Evolutionary conservation across 2,113 vertebrate genomes (phyloP), one percentile per base, ranked within the genome.

Genomic region (Monopterus albus): DNA sequence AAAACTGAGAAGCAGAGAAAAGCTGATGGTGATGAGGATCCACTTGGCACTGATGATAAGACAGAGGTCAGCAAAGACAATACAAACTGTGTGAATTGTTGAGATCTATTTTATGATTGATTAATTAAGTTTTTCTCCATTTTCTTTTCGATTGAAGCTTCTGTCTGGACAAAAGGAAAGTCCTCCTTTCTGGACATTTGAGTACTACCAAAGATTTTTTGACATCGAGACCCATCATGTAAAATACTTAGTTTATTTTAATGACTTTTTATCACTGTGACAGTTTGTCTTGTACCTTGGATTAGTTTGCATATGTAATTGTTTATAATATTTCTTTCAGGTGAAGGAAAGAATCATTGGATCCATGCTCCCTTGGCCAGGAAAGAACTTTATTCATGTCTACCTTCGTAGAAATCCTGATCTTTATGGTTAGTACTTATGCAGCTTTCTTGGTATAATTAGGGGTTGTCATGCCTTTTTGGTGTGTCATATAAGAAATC

Each of bases 141-240:
- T 26, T 20, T 15, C 11, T 72, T 60, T 59, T 43, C 69, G 0
- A 7, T 57, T 66, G 1, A 26, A 99, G 97, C 92, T 99, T 77
- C 95, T 98, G 72, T 93, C 95, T 10, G 95, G 94, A 62, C 91
- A 96, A 85, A 97, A 94, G 93, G 96, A 96, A 92, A 95, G 84
- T 82, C 92, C 92, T 29, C 95, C 97, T 33, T 98, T 99, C 91
- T 99, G 97, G 98, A 96, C 97, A 0, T 97, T 99, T 88, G 97
- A 98, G 18, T 99, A 97, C 86, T 99, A 99, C 79, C 97, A 99
- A 81, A 94, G 85, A 0, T 97, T 98, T 85, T 99, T 99, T 8
- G 95, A 99, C 75, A 94, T 99, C 58, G 97, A 99, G 67, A 98
- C 96, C 0, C 90, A 94, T 79, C 96, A 98, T 92, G 97, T 98